phyloP scores from a whole-genome alignment of 37 sponge, comb jelly and placozoan species.

The Ianthella basta region DNA sequence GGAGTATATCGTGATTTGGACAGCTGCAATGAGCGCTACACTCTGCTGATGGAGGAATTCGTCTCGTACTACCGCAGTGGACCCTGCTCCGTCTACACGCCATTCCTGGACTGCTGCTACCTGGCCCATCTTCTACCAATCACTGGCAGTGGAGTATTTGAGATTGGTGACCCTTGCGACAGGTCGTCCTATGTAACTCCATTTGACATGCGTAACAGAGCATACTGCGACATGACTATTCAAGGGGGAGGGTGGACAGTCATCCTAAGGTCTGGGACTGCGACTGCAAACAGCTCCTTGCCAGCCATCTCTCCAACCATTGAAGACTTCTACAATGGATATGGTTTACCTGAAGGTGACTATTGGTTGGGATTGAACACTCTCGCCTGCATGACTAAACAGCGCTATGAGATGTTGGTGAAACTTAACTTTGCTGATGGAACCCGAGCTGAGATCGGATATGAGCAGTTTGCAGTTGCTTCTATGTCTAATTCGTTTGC shows the following conservation, averaged over 20 bases:
- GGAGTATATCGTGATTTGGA: too few species aligned
- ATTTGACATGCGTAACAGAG: neutral
- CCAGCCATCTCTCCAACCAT: neutral
- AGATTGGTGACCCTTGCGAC: conserved; percentile 18
- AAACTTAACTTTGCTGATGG: conserved; percentile 5
- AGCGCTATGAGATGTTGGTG: conserved; percentile 3
- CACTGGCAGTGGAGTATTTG: neutral
- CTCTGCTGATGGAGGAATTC: neutral
- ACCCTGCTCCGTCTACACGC: neutral
- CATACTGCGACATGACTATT: conserved; percentile 1
- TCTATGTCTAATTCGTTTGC: neutral
- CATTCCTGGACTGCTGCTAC: conserved; percentile 14
- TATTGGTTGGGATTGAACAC: conserved; percentile 15
- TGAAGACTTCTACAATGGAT: neutral
- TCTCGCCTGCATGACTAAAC: neutral
- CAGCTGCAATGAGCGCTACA: too few species aligned
- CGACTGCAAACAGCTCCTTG: neutral
- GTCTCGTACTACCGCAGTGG: neutral
- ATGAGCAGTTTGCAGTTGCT: neutral
- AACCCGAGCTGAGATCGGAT: neutral
- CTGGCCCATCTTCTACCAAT: neutral
- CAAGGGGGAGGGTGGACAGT: conserved; percentile 12
- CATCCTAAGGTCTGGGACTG: neutral
- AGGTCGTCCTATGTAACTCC: neutral
- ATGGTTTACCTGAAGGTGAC: neutral